Evolutionary conservation across 2,797 vertebrate genomes (phyloP).

Genomic region (Pempheris klunzingeri): DNA sequence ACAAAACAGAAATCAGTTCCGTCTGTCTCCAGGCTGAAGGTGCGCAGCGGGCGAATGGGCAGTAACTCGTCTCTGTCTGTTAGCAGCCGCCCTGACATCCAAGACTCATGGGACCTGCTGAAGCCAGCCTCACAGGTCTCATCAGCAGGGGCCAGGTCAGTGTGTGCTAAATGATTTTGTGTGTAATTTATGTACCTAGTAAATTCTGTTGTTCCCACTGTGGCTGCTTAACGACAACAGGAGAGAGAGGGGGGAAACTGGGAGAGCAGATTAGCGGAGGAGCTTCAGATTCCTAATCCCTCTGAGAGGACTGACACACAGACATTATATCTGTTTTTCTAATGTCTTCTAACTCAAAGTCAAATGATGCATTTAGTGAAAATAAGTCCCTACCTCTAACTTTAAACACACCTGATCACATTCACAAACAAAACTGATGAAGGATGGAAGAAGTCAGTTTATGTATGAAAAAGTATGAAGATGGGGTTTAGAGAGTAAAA

Average conservation of each 20-base stretch:
- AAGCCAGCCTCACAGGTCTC: constrained; percentile 61
- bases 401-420: not conserved
- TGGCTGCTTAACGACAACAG: not conserved
- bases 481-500: not conserved
- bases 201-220: not conserved
- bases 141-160: constrained; percentile 76
- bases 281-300: constrained; percentile 43
- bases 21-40: constrained; percentile 75
- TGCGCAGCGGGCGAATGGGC: constrained; percentile 64
- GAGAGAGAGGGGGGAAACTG: not conserved
- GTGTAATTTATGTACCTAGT: not conserved
- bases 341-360: too few relatives aligned
- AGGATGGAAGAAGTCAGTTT: too few relatives aligned
- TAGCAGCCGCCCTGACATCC: constrained; percentile 69
- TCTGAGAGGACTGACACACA: constrained; percentile 3
- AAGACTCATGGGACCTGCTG: constrained; percentile 79
- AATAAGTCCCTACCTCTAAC: not conserved
- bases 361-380: not conserved
- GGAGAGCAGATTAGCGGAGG: not conserved
- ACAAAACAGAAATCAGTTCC: not conserved
- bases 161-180: not conserved
- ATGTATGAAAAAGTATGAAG: too few relatives aligned
- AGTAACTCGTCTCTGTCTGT: constrained; percentile 81
- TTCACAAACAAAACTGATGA: too few relatives aligned
- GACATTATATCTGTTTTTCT: not conserved